Evolutionary conservation across 2,113 vertebrate genomes (phyloP), one percentile per base, ranked within the genome.

Genomic region (Pangasianodon hypophthalmus): DNA sequence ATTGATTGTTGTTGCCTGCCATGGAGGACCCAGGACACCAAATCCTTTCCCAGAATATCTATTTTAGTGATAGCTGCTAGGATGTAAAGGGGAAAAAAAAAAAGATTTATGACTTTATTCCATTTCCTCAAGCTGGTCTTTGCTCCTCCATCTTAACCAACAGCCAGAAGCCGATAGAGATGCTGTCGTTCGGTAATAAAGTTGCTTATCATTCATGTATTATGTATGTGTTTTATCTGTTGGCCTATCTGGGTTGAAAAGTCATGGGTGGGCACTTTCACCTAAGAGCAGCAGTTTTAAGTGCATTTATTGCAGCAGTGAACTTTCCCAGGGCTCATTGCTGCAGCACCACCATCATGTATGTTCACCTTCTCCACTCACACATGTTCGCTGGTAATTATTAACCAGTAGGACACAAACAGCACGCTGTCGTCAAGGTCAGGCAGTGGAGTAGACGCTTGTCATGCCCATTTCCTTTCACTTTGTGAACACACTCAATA

Each of bases 321-420:
- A 24, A 29, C 48, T 81, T 48, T 50, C 60, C 41, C 29, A 64
- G 8, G 24, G 16, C 11, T 41, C 13, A 6, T 18, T 77, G 52
- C 37, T 18, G 6, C 52, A 84, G 19, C 60, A 37, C 48, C 1
- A 10, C 32, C 21, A 26, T 69, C n/a, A 54, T 13, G 19, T 80
- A 84, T 83, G 21, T 88, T 90, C 62, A 90, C 89, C 77, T 6
- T n/a, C 26, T 84, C 88, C 86, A 71, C 54, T 90, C 88, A 44
- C 87, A 88, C 90, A 80, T 90, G 91, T 67, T 82, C 62, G 79
- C 50, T 56, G 89, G 29, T 94, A 95, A 95, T 94, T 29, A 95
- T 96, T 96, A 95, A 95, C 95, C 0, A 85, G 54, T 83, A 91
- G 80, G 89, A 92, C 91, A 91, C 87, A 94, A 92, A 94, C 91